phyloP scores from a whole-genome alignment of 2,888 invertebrate species.

The Ectropis crepuscularia region DNA sequence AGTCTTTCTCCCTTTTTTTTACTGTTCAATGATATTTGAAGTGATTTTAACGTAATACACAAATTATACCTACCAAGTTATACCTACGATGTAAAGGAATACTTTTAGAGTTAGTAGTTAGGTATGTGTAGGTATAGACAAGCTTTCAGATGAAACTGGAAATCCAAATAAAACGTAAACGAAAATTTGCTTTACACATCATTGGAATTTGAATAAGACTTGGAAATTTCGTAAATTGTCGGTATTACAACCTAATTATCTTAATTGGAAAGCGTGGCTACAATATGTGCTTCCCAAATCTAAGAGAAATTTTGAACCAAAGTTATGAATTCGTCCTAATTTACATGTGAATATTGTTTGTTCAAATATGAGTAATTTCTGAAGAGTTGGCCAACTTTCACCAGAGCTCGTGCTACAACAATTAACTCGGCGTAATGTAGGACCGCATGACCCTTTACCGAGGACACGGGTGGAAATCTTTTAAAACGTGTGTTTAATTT shows the following conservation, averaged over 20 bases:
- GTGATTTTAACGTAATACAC: no score
- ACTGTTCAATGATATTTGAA: no score
- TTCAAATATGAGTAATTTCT: constrained; percentile 74
- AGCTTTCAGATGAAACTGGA: neutral
- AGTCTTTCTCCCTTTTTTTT: no score
- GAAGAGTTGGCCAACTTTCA: constrained; percentile 75
- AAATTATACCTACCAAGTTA: no score
- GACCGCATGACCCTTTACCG: constrained; percentile 50
- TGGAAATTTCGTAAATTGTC: constrained; percentile 32
- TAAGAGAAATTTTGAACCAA: constrained; percentile 53
- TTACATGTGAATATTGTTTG: constrained; percentile 76
- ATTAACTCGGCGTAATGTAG: constrained; percentile 59
- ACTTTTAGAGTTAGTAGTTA: no score
- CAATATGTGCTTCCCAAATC: constrained; percentile 29
- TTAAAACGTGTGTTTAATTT: constrained; percentile 6
- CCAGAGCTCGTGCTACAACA: constrained; percentile 67
- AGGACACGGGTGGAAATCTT: constrained; percentile 19
- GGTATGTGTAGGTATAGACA: no score
- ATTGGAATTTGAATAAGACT: constrained; percentile 34
- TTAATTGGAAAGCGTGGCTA: constrained; percentile 33
- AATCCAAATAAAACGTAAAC: constrained; percentile 11
- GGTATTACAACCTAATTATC: constrained; percentile 31
- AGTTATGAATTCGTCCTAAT: constrained; percentile 66
- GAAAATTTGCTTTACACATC: constrained; percentile 25
- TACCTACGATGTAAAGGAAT: no score